Evolutionary conservation across 1,140 invertebrate genomes (phyloP).

Genomic region (Magallana gigas): DNA sequence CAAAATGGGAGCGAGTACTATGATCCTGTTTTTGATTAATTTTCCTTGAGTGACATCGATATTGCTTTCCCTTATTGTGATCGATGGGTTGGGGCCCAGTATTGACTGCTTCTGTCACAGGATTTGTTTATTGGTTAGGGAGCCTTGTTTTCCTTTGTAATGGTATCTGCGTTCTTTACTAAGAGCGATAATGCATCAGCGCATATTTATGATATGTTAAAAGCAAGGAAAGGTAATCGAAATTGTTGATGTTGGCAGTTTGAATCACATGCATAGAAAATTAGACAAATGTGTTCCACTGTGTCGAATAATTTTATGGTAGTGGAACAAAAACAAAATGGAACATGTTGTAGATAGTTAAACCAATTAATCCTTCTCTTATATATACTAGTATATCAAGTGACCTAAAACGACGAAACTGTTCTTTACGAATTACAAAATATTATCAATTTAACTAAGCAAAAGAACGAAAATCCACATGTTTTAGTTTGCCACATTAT

Average conservation of each 20-base stretch:
- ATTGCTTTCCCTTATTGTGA: slow-evolving; percentile 27
- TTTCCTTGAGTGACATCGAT: neutral
- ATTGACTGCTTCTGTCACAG: neutral
- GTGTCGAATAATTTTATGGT: neutral
- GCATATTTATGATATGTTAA: neutral
- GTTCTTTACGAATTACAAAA: too few species aligned
- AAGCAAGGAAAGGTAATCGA: slow-evolving; percentile 2
- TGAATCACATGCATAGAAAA: slow-evolving; percentile 16
- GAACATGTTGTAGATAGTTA: neutral
- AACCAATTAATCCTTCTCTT: neutral
- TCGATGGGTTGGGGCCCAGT: neutral
- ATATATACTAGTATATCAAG: neutral
- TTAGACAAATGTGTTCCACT: neutral
- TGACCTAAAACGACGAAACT: neutral
- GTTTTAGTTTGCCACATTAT: too few species aligned
- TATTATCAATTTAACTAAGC: too few species aligned
- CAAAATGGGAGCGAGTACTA: neutral
- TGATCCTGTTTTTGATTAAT: neutral
- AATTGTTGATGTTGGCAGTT: slow-evolving; percentile 4
- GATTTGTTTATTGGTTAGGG: slow-evolving; percentile 1
- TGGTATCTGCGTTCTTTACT: neutral
- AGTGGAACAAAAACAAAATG: neutral
- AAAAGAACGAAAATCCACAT: too few species aligned
- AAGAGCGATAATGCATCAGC: neutral
- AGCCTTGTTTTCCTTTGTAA: neutral